Evolutionary conservation across 2,888 invertebrate species (phyloP), one percentile per base, ranked within the genome.

Genomic region (Agrotis segetum): DNA sequence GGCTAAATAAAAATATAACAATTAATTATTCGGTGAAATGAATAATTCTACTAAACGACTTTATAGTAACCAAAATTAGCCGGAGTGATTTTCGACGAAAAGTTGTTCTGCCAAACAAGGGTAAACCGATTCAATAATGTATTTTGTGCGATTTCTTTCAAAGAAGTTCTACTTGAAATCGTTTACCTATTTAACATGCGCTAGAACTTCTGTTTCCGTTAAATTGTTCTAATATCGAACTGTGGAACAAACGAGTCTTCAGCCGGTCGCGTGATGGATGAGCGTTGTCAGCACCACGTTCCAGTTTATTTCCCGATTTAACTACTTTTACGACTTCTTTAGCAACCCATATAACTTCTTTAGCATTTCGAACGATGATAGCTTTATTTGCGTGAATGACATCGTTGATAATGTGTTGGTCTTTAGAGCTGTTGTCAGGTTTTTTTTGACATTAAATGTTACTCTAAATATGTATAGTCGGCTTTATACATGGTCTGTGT

Each of bases 251-350:
- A 63, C 56, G 24, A 62, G 71, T 67, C 83, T 78, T 74, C 61
- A 29, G 59, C 67, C 55, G 72, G 47, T 72, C 47, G 72, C 71
- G 78, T 84, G 78, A 84, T 83, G 67, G 75, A 85, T 70, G 84
- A 79, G 67, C 67, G 62, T 70, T 67, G 68, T 68, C 71, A 68
- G 46, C 50, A 60, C 73, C 63, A 68, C 71, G 64, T 66, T 76
- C 56, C 56, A 62, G 63, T 77, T 79, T 80, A 82, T 71, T 75
- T 61, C 55, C 24, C 49, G 60, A 63, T 82, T 67, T 60, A 76
- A 75, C 77, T 75, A 74, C 71, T 64, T 70, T 74, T 67, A 73
- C 47, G 40, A 58, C 24, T 65, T 68, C 29, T 67, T 64, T 50
- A 61, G 58, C 40, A 46, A 67, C 47, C 19, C 24, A 49, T 69